Evolutionary conservation across 2,888 invertebrate genomes (phyloP), one percentile per base, ranked within the genome.

Genomic region (Endomychus coccineus): DNA sequence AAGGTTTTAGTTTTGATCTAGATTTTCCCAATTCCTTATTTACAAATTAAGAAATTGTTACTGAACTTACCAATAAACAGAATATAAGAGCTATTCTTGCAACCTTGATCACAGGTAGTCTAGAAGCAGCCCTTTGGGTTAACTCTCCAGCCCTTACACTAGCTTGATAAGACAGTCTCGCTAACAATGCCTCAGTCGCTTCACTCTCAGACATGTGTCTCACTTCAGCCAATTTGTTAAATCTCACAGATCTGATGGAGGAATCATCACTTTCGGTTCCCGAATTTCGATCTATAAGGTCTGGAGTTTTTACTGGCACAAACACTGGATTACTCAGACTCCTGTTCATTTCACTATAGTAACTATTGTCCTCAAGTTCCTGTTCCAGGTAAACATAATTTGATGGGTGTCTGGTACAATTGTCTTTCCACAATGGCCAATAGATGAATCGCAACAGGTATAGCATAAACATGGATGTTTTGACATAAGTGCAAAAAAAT

Each of bases 401-500:
- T 44, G 71, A 68, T 52, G 70, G 59, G 55, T 36, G 50, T 52
- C 36, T 47, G 31, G 49, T 38, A 62, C 91, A 94, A 44, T 85
- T 83, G 52, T 89, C 86, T 64, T 85, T 78, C 80, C 94, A 91
- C 4, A 92, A 87, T 44, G 87, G 83, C 73, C 88, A 85, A 52
- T 92, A 80, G 50, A 91, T 78, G 55, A 94, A 80, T 25, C 94
- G 85, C 54, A 91, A 66, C 49, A 97, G 74, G 67, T 96, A 97
- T 45, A 96, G 70, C 40, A 88, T 82, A 56, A 97, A 89, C 78
- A 96, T 79, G 21, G 90, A 91, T 39, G 92, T 92, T 68, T 95
- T 92, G 42, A 94, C 73, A 66, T 96, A 97, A 12, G 95, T 92
- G 55, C 85, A 86, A 67, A 97, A 90, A 69, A 95, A 96, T 31